phyloP scores from a whole-genome alignment of 2,797 vertebrate species.

The Enteromius viviparus region DNA sequence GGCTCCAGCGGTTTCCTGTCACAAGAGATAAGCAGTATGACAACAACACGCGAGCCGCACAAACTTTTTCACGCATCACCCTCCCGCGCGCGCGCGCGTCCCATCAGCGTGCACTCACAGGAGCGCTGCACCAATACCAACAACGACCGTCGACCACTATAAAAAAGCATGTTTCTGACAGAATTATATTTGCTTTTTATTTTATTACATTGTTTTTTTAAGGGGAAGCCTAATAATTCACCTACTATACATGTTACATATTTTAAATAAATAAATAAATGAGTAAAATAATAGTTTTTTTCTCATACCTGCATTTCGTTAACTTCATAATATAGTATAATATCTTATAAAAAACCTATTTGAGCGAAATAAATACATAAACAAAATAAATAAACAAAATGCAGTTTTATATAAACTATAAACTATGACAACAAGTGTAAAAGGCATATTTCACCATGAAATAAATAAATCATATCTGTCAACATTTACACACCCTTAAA shows the following conservation, averaged over 20 bases:
- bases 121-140: background rate
- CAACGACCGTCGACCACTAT: background rate
- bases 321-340: background rate
- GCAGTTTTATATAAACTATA: background rate
- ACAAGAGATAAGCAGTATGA: conserved; percentile 18
- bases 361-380: background rate
- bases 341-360: background rate
- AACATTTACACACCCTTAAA: no score
- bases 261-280: background rate
- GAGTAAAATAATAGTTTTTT: background rate
- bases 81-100: conserved; percentile 6
- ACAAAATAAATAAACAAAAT: background rate
- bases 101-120: background rate
- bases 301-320: background rate
- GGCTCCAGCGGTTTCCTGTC: conserved; percentile 7
- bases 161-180: background rate
- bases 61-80: conserved; percentile 27
- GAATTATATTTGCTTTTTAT: background rate
- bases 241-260: background rate
- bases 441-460: background rate
- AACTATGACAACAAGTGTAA: background rate
- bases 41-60: background rate
- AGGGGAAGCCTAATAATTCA: no score
- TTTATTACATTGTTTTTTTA: background rate
- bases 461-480: no score